These are phyloP conservation scores for Batillaria attramentaria DNA, from an alignment of 1,140 invertebrate species.

Conservation along the genomic window DNA sequence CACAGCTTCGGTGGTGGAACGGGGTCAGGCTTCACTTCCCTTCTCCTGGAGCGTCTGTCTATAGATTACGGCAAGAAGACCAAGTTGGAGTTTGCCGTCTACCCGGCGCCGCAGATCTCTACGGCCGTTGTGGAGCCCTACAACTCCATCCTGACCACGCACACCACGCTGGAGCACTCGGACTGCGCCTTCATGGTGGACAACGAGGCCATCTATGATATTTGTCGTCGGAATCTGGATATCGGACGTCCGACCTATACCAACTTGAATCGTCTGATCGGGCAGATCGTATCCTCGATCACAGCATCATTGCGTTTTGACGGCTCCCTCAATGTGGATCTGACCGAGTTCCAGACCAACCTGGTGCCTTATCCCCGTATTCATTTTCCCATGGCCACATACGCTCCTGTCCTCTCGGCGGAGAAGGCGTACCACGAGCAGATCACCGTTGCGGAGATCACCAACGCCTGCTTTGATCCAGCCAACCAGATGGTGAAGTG, in stretches of 20 bases:
- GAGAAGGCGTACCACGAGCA: no score
- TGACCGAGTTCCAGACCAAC: no score
- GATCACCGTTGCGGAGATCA: no score
- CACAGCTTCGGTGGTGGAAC: conserved; percentile 78
- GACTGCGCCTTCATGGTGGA: conserved; percentile 66
- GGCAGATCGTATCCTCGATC: no score
- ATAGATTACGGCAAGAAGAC: no score
- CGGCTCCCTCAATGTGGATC: conserved; percentile 81
- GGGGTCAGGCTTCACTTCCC: conserved; percentile 88
- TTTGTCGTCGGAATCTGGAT: conserved; percentile 86
- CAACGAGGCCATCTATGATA: conserved; percentile 86
- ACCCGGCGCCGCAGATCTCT: conserved; percentile 60
- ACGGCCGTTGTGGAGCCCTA: conserved; percentile 70
- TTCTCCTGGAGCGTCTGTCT: conserved; percentile 86
- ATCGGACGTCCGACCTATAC: conserved; percentile 67
- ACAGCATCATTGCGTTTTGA: conserved; percentile 75
- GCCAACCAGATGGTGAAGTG: no score
- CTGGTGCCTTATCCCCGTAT: conserved; percentile 65
- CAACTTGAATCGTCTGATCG: conserved; percentile 69
- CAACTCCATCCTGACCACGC: conserved; percentile 31
- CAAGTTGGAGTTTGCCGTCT: no score
- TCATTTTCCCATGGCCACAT: conserved; percentile 61
- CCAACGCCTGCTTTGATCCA: no score
- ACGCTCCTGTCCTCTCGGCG: conserved; percentile 60
- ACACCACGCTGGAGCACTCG: conserved; percentile 54